Conservation (phyloP, 1,140 invertebrate genomes). For the Muscidifurax raptorellus region DNA sequence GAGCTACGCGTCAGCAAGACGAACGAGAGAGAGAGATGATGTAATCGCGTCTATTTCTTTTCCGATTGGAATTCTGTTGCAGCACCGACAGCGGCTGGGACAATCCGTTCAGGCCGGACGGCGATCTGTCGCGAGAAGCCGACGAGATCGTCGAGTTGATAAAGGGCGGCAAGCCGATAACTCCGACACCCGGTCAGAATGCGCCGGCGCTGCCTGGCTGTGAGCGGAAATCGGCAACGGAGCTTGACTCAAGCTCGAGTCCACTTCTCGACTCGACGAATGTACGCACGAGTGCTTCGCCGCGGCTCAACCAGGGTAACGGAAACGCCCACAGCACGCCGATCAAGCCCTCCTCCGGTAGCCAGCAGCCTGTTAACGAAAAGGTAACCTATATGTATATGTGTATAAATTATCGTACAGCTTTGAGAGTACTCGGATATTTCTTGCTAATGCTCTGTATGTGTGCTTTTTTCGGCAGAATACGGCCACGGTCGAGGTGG, state of each 20-base stretch:
- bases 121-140: slow-evolving; percentile 94
- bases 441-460: slow-evolving; percentile 5
- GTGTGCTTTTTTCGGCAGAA: slow-evolving; percentile 6
- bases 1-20: background rate
- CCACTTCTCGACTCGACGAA: slow-evolving; percentile 67
- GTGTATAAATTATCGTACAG: too few species aligned
- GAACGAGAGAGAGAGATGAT: background rate
- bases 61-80: slow-evolving; percentile 70
- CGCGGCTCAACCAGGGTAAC: slow-evolving; percentile 69
- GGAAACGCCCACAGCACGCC: slow-evolving; percentile 72
- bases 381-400: slow-evolving; percentile 62
- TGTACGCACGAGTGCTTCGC: slow-evolving; percentile 56
- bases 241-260: slow-evolving; percentile 38
- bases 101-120: slow-evolving; percentile 97
- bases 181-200: slow-evolving; percentile 79
- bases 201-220: slow-evolving; percentile 70
- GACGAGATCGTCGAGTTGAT: slow-evolving; percentile 97
- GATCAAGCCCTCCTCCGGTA: slow-evolving; percentile 64
- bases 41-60: background rate
- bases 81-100: slow-evolving; percentile 97
- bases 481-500: slow-evolving; percentile 82
- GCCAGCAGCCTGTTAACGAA: slow-evolving; percentile 70
- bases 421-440: too few species aligned
- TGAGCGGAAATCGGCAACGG: slow-evolving; percentile 56
- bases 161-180: slow-evolving; percentile 91